Evolutionary conservation across 2,888 invertebrate genomes (phyloP), one percentile per base, ranked within the genome.

Genomic region (Scaptomyza reducta): DNA sequence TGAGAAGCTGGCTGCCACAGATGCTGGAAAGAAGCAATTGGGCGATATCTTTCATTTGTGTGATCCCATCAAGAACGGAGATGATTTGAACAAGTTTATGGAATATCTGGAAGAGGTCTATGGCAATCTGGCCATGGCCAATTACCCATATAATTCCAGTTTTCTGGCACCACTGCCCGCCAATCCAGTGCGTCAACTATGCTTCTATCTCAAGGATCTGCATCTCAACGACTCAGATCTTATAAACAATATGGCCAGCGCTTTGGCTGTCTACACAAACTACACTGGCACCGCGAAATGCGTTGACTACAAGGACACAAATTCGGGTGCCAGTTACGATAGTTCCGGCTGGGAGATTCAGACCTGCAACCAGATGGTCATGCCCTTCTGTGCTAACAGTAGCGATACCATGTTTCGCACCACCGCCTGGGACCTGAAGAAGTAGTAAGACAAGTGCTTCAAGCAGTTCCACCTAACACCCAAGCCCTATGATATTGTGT

Each of bases 301-400:
- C 89, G 92, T 96, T 16, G 92, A 96, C 87, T 94, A 94, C 65
- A 92, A 93, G 33, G 92, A 94, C 13, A 90, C 97, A 6, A 95
- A 95, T 13, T 94, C 94, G 13, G 77, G 89, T 6, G 96, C 95
- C 0, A 63, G 54, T 13, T 66, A 66, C 10, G 84, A 84, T 33
- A 70, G 51, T 6, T 22, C 42, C 6, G 84, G 84, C 13, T 98
- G 98, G 98, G 93, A 94, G 71, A 97, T 95, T 90, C 97, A 97
- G 94, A 94, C 96, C 0, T 99, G 99, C 89, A 97, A 98, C 25
- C 99, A 99, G 92, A 98, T 99, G 96, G 95, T 98, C 65, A 98
- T 98, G 97, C 99, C 99, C 0, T 95, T 96, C 93, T 99, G 99
- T 91, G 92, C 94, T 9, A 94, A 94, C 74, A 96, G 95, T 41